A percentile compares a stretch with the other conserved stretches of the same genome.
phyloP scores from a whole-genome alignment of 2,797 vertebrate genomes.

The Sciaenops ocellatus region DNA sequence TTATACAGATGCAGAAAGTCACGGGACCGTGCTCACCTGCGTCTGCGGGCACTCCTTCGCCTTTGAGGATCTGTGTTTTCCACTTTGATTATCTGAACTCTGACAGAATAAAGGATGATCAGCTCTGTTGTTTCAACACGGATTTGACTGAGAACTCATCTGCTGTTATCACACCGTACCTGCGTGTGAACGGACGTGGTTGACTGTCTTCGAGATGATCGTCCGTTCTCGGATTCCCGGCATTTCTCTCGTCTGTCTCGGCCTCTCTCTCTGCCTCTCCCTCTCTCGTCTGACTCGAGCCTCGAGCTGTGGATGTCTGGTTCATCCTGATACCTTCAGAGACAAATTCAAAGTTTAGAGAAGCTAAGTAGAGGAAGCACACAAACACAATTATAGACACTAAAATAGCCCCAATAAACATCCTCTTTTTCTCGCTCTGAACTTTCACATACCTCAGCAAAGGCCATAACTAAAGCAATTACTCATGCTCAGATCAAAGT shows the following conservation, averaged over 20 bases:
- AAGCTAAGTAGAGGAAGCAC: not conserved
- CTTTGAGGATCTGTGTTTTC: conserved; percentile 65
- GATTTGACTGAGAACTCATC: not conserved
- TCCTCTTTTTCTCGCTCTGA: not conserved
- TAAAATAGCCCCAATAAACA: not conserved
- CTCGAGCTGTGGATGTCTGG: conserved; percentile 58
- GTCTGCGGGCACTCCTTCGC: conserved; percentile 64
- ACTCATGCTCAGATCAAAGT: conserved; percentile 18
- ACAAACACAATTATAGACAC: not conserved
- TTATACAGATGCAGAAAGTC: conserved; percentile 32
- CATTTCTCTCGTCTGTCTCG: conserved; percentile 80
- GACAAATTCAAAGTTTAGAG: conserved; percentile 20
- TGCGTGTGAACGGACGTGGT: conserved; percentile 63
- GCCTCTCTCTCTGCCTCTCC: conserved; percentile 81
- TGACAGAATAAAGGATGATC: conserved; percentile 36
- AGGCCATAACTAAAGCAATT: conserved; percentile 18
- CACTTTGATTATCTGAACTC: conserved; percentile 67
- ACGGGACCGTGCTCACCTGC: conserved; percentile 71
- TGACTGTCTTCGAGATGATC: conserved; percentile 72
- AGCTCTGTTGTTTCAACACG: not conserved
- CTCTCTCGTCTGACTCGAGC: conserved; percentile 77
- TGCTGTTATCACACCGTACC: conserved; percentile 42
- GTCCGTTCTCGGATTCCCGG: conserved; percentile 71
- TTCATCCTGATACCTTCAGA: conserved; percentile 71
- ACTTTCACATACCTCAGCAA: conserved; percentile 6